Base-by-base conservation (phyloP, 2,797 vertebrate species). In the Chloroceryle amazona region DNA sequence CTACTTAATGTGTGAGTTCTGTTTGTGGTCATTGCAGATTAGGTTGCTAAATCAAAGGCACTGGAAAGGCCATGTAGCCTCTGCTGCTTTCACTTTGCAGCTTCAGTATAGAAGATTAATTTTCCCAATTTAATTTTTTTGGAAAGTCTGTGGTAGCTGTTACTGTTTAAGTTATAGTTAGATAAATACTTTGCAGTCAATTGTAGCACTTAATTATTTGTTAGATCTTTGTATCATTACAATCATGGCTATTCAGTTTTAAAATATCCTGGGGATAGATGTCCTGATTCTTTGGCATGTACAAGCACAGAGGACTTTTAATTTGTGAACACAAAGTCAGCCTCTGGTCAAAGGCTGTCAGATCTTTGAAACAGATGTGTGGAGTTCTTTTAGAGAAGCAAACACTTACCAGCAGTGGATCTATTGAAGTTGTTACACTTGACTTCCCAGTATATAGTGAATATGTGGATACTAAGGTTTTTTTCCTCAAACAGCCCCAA, bases 181-280 rank as follows among this genome's bases (percentile, higher is more conserved):
- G 52, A 31, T 15, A 83, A 76, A 71, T 47, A 23, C 13, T 60
- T 46, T 44, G 23, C 23, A 49, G 17, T 73, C 49, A 61, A 19
- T 82, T 61, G 25, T 2, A 41, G 19, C 52, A 21, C 33, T 66
- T 85, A 51, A 63, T 54, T 92, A 57, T 62, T 62, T 81, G 19
- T 22, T 13, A 62, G 51, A 31, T 95, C 13, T 6, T 65, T 54
- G 46, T 25, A 31, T 25, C 0, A 0, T 28, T 89, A 4, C 1
- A 8, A 11, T 70, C 19, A 19, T 66, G n/a, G 4, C 55, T 71
- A 18, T 66, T 44, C 31, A 13, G 13, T 65, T 89, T 61, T 74
- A 54, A 73, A 66, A 84, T 58, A 71, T 29, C 6, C 31, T 22
- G 15, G 63, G 35, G 17, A 13, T 7, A 52, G 41, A 18, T 66